Conservation (phyloP, 2,113 vertebrate genomes). For the Ginglymostoma cirratum region DNA sequence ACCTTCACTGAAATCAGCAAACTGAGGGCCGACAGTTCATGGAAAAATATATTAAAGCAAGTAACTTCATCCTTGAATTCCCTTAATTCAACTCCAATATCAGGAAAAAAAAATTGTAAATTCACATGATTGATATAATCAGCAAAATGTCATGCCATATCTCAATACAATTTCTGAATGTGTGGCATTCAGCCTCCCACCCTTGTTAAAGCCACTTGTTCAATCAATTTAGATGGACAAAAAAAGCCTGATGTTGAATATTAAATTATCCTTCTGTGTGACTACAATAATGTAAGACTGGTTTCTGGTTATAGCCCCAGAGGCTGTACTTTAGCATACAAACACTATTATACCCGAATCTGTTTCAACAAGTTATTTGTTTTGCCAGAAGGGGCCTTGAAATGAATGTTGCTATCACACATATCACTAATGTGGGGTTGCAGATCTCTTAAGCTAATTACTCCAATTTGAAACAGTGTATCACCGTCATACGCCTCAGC, state of each 20-base stretch:
- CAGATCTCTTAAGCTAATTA: constrained; percentile 8
- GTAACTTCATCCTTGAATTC: neutral
- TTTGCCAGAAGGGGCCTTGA: constrained; percentile 51
- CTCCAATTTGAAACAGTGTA: neutral
- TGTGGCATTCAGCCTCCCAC: constrained; percentile 44
- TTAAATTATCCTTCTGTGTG: constrained; percentile 53
- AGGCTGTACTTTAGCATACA: constrained; percentile 44
- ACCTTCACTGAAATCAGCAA: neutral
- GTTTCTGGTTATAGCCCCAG: constrained; percentile 48
- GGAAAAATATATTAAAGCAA: neutral
- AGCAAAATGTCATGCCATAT: neutral
- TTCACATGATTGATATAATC: neutral
- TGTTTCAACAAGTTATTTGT: constrained; percentile 57
- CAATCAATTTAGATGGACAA: constrained; percentile 56
- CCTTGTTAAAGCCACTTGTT: constrained; percentile 45
- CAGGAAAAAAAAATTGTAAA: neutral
- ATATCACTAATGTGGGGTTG: neutral
- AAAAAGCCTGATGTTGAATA: constrained; percentile 53
- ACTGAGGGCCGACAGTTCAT: neutral
- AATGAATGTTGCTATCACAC: constrained; percentile 47
- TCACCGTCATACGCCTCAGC: neutral
- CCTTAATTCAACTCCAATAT: neutral
- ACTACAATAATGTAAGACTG: constrained; percentile 48
- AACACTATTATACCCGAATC: constrained; percentile 57
- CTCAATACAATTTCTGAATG: neutral